Evolutionary conservation across 1,140 invertebrate species (phyloP).

Genomic region (Gonioctena quinquepunctata): DNA sequence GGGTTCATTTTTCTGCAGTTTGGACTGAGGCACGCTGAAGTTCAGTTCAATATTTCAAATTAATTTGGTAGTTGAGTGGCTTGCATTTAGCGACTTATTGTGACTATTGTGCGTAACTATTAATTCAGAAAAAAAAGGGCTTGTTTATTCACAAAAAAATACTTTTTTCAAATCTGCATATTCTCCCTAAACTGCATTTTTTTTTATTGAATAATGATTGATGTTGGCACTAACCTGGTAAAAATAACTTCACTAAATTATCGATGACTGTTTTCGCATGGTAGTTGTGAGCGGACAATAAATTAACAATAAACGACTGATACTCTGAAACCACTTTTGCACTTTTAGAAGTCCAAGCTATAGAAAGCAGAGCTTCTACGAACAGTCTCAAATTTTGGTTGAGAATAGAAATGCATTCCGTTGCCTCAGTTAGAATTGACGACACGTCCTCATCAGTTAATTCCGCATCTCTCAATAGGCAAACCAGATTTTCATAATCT

Average conservation of each 20-base stretch:
- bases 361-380: constrained; percentile 65
- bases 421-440: constrained; percentile 60
- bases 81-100: too few species aligned
- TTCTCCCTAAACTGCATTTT: too few species aligned
- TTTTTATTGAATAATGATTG: too few species aligned
- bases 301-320: constrained; percentile 65
- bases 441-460: constrained; percentile 64
- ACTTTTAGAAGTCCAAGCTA: constrained; percentile 62
- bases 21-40: too few species aligned
- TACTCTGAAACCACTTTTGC: constrained; percentile 60
- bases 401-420: constrained; percentile 63
- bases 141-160: too few species aligned
- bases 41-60: too few species aligned
- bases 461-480: constrained; percentile 46
- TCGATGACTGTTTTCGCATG: constrained; percentile 64
- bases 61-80: too few species aligned
- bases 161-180: too few species aligned
- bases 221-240: constrained; percentile 56
- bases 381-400: constrained; percentile 61
- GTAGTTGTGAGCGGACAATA: constrained; percentile 66
- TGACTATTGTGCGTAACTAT: too few species aligned
- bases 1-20: too few species aligned
- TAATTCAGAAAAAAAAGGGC: too few species aligned
- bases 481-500: constrained; percentile 49
- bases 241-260: constrained; percentile 62